Percentiles rank a stretch among this genome's conserved stretches.
phyloP scores from a whole-genome alignment of 2,888 invertebrate species.

The Emmelina monodactyla region DNA sequence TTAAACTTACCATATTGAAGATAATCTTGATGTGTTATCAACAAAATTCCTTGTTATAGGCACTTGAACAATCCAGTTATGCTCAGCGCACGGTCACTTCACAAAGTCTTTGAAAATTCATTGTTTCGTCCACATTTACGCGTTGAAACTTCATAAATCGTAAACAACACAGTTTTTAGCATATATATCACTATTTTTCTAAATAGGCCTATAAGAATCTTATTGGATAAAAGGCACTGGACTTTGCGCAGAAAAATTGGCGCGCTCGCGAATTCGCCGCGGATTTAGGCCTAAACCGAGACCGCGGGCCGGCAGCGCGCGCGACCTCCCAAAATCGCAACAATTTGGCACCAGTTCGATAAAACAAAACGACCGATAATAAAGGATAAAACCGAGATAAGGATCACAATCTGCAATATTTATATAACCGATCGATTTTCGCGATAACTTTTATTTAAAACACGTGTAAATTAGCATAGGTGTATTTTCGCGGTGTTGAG shows the following conservation, averaged over 20 bases:
- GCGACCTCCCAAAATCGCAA: slow-evolving; percentile 8
- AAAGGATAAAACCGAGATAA: slow-evolving; percentile 7
- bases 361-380: slow-evolving; percentile 6
- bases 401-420: slow-evolving; percentile 4
- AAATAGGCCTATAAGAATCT: slow-evolving; percentile 64
- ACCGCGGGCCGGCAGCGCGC: slow-evolving; percentile 18
- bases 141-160: slow-evolving; percentile 27
- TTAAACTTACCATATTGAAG: no score
- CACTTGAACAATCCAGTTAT: slow-evolving; percentile 17
- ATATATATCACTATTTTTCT: slow-evolving; percentile 22
- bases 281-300: slow-evolving; percentile 43
- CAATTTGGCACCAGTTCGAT: neutral
- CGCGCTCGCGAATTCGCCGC: slow-evolving; percentile 30
- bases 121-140: slow-evolving; percentile 19
- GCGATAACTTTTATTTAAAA: neutral
- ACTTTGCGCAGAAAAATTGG: slow-evolving; percentile 48
- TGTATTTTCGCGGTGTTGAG: no score
- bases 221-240: slow-evolving; percentile 34
- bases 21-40: no score
- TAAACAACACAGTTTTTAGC: slow-evolving; percentile 22
- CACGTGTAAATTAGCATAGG: neutral
- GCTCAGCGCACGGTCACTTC: slow-evolving; percentile 28
- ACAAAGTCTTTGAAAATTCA: slow-evolving; percentile 29
- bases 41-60: slow-evolving; percentile 5
- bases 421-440: slow-evolving; percentile 7